Conservation (phyloP, 2,113 vertebrate species). For the Chiloscyllium plagiosum region DNA sequence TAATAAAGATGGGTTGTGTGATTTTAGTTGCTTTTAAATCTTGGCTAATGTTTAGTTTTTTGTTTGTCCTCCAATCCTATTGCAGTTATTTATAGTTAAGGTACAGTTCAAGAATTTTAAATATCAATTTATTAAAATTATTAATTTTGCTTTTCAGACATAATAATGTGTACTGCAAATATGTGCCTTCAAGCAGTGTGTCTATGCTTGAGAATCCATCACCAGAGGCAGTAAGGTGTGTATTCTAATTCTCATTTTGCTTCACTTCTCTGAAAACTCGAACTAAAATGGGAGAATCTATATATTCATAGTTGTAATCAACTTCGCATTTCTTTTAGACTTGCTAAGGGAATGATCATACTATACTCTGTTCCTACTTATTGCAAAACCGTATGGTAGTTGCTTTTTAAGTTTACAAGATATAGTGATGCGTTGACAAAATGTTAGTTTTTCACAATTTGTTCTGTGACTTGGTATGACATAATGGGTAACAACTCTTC, state of each 20-base stretch:
- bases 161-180: conserved; percentile 30
- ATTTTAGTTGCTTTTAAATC: neutral
- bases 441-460: neutral
- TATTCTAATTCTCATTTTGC: neutral
- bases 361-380: neutral
- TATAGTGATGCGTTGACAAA: neutral
- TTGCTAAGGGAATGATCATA: neutral
- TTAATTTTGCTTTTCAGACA: neutral
- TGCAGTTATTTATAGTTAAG: neutral
- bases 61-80: neutral
- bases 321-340: neutral
- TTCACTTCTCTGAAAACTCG: neutral
- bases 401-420: neutral
- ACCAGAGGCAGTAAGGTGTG: neutral
- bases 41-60: neutral
- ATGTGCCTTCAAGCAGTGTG: neutral
- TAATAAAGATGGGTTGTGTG: neutral
- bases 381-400: neutral
- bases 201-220: neutral
- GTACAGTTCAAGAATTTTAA: neutral
- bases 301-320: neutral
- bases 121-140: neutral
- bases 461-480: neutral
- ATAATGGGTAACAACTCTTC: neutral
- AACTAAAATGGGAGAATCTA: neutral